A percentile compares a stretch with the other conserved stretches of the same genome.
Evolutionary conservation across 2,113 vertebrate species (phyloP).

Genomic region (Scomber colias): DNA sequence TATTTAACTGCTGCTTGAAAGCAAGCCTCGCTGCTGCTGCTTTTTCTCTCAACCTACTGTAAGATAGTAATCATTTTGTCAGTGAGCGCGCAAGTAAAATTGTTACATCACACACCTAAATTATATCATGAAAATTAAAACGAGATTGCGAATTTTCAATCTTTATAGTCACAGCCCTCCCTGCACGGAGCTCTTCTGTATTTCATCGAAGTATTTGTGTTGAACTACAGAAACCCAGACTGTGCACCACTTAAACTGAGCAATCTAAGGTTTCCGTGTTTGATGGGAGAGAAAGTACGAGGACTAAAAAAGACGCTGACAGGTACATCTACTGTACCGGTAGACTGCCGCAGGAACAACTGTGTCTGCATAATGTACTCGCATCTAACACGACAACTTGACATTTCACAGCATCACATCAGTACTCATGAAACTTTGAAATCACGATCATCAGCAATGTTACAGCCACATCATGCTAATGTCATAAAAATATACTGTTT

Average conservation of each 20-base stretch:
- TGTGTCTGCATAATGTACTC: neutral
- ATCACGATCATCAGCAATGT: neutral
- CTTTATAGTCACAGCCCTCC: neutral
- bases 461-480: neutral
- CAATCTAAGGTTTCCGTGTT: neutral
- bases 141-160: neutral
- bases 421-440: neutral
- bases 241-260: neutral
- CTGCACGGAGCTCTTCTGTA: neutral
- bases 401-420: neutral
- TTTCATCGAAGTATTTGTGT: neutral
- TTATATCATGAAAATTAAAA: neutral
- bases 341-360: neutral
- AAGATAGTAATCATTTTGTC: slow-evolving; percentile 18
- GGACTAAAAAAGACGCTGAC: neutral
- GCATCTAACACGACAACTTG: neutral
- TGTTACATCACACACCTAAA: slow-evolving; percentile 5
- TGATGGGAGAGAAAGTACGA: neutral
- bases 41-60: neutral
- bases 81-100: neutral
- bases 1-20: slow-evolving; percentile 10
- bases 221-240: neutral
- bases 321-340: neutral
- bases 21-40: neutral
- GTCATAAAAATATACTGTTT: neutral